Evolutionary conservation across 2,797 vertebrate species (phyloP), one percentile per base, ranked within the genome.

Genomic region (Amblyraja radiata): DNA sequence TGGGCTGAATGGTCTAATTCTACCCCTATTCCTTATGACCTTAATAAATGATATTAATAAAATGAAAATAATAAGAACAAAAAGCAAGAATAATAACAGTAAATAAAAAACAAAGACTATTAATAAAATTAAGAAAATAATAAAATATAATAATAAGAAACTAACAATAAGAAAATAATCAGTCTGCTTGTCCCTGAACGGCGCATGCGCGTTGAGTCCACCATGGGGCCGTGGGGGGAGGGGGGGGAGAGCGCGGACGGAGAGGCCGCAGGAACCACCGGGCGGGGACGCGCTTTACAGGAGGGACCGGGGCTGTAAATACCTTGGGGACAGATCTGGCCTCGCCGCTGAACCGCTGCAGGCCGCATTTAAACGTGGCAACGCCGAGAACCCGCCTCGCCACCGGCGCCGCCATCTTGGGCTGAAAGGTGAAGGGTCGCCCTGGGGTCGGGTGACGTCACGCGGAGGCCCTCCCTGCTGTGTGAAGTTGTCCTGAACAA

Each of bases 361-460:
- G 46, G 46, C 46, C 2, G 46, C 46, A 2, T 46, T 46, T 90
- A 71, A 46, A 36, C 9, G 16, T 10, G 21, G 68, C 1, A 16
- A 92, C n/a, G 54, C 71, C 54, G 1, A 23, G 9, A 25, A 7
- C 1, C 71, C 71, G 13, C 71, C 23, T n/a, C 1, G 13, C n/a
- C 11, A 28, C 23, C 68, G 90, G 39, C 90, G 90, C 90, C 68
- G 90, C 68, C 90, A 92, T 92, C 68, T 74, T 58, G 36, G 25
- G 28, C 65, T 73, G 11, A 68, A 90, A 90, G 88, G 61, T 90
- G 61, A 68, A 32, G 8, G 63, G 88, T 25, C 65, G 65, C 65
- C 9, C 32, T 32, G 71, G 18, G 18, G 28, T 25, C 32, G 11
- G 1, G 2, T 65, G 32, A 73, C n/a, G 68, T 90, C 88, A 90